Percentiles rank a stretch among this genome's conserved stretches.
phyloP scores from a whole-genome alignment of 2,113 vertebrate genomes.

The Anser brachyrhynchus region DNA sequence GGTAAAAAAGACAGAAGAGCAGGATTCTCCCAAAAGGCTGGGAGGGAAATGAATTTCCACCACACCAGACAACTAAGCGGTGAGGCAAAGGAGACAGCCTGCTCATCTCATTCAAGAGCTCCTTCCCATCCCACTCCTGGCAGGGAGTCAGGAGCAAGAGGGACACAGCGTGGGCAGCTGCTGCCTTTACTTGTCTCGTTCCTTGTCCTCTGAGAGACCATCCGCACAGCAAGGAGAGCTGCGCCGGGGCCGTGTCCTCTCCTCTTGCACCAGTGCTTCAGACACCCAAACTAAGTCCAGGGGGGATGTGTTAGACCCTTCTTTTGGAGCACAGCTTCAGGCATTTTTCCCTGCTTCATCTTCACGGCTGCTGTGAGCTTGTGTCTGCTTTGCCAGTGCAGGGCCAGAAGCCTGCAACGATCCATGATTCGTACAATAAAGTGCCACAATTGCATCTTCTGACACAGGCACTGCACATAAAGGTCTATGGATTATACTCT shows the following conservation, averaged over 20 bases:
- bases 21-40: not conserved
- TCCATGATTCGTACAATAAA: not conserved
- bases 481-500: not conserved
- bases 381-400: not conserved
- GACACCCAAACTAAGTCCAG: not conserved
- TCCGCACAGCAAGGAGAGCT: not conserved
- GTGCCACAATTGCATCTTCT: not conserved
- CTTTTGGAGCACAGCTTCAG: not conserved
- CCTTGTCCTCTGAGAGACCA: not conserved
- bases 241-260: not conserved
- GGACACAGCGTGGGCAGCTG: accelerated
- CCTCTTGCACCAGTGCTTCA: not conserved
- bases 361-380: not conserved
- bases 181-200: not conserved
- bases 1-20: not conserved
- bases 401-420: not conserved
- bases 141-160: not conserved
- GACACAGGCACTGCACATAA: not conserved
- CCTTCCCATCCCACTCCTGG: not conserved
- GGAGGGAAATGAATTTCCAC: not conserved
- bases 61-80: not conserved
- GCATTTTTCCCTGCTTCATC: not conserved
- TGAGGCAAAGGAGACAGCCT: not conserved
- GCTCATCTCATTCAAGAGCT: not conserved
- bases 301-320: not conserved